Percentiles rank a stretch among this genome's conserved stretches.
phyloP scores from a whole-genome alignment of 2,113 vertebrate species.

The Gnathonemus longibarbis region DNA sequence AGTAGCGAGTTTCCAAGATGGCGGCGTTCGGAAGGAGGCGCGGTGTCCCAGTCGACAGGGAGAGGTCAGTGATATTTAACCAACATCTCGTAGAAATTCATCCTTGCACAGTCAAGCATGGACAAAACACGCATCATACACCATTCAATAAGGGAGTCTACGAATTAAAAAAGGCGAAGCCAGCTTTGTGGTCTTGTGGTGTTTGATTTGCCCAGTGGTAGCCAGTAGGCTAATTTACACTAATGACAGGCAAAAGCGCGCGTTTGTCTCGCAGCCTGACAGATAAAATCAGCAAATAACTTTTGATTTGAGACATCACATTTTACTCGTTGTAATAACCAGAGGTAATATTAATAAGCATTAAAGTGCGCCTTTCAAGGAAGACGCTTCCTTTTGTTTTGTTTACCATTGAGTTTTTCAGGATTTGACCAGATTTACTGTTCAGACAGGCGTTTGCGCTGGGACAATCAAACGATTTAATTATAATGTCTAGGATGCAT shows the following conservation, averaged over 20 bases:
- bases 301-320: neutral
- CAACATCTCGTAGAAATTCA: constrained; percentile 81
- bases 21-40: constrained; percentile 98
- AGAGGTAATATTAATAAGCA: neutral
- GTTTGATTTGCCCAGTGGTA: constrained; percentile 35
- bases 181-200: constrained; percentile 51
- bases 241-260: neutral
- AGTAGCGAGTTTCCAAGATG: constrained; percentile 83
- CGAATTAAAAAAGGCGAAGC: constrained; percentile 26
- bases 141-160: neutral
- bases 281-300: neutral
- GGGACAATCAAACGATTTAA: neutral
- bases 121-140: neutral
- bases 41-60: constrained; percentile 83
- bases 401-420: neutral
- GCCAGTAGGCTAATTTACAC: constrained; percentile 20
- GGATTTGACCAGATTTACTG: neutral
- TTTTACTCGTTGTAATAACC: neutral
- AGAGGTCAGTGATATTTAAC: constrained; percentile 74
- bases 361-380: neutral
- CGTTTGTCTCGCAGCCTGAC: neutral
- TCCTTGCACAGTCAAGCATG: neutral
- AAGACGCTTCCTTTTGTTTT: neutral
- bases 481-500: neutral
- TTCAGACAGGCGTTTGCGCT: neutral